Base-by-base conservation (phyloP, 2,888 invertebrate genomes). In the Noctua janthe region DNA sequence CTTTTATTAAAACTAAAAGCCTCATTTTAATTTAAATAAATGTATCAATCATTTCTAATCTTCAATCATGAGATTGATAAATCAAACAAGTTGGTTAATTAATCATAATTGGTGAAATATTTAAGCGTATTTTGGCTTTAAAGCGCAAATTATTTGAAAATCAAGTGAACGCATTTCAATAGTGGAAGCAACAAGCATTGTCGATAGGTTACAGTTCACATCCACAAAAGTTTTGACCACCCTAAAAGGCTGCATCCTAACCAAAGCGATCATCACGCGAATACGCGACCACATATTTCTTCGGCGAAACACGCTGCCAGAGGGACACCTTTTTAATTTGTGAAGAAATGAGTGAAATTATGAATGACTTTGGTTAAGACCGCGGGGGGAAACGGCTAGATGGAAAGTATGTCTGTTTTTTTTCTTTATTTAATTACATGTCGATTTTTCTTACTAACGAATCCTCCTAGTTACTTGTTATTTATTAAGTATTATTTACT, bases 401-500 rank as follows among this genome's bases (percentile, higher is more conserved):
- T 17, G 17, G 0, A 35, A 49, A 62, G 13, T 3, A 20, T 20
- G 8, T n/a, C 4, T 35, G 1, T 35, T 20, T 74, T 47, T 59
- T 11, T n/a, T 73, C 6, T 51, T 35, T 62, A 47, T 13, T 2
- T 3, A 74, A 11, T 54, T 15, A 43, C 47, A 7, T 49, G 29
- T 43, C 17, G n/a, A 71, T 62, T 35, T 56, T 2, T 67, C 76
- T 80, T 64, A 85, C 6, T 39, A 29, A 56, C 13, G 71, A 82
- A 47, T 85, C 5, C 17, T 66, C 17, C 35, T 82, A 39, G 39
- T 39, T 39, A 71, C 0, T 47, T 17, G 6, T 74, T 71, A 77
- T 54, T 83, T 71, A 86, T 67, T 86, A 85, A 87, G 76, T 83
- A 80, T 82, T 74, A 77, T 71, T 79, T 82, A 67, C 64, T 29